phyloP scores from a whole-genome alignment of 1,140 invertebrate species.

The Aphidius ervi region DNA sequence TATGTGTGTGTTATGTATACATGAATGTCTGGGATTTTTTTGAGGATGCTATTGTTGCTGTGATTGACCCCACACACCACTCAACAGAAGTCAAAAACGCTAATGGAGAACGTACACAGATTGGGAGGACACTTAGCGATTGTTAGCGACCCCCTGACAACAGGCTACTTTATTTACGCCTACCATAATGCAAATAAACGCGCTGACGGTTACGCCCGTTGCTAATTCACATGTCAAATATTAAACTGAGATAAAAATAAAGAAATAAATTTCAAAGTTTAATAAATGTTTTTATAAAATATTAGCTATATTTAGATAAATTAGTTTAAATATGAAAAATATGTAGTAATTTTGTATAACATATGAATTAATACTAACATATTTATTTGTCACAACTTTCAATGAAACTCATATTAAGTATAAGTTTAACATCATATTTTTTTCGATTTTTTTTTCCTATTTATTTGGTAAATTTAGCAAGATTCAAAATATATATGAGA shows the following conservation, averaged over 20 bases:
- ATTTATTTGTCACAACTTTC: no score
- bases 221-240: slow-evolving; percentile 28
- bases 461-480: no score
- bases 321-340: no score
- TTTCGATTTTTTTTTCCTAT: no score
- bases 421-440: no score
- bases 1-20: slow-evolving; percentile 9
- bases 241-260: neutral
- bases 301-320: no score
- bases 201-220: slow-evolving; percentile 28
- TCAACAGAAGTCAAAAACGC: slow-evolving; percentile 12
- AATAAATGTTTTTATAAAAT: no score
- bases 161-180: slow-evolving; percentile 37
- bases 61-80: slow-evolving; percentile 19
- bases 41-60: slow-evolving; percentile 1
- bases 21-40: neutral
- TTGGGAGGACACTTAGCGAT: slow-evolving; percentile 32
- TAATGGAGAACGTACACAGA: slow-evolving; percentile 29
- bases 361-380: no score
- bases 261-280: neutral
- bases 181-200: slow-evolving; percentile 20
- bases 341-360: no score
- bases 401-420: no score
- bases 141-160: slow-evolving; percentile 26
- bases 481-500: no score